phyloP scores from a whole-genome alignment of 2,797 vertebrate species.

The Peromyscus eremicus region DNA sequence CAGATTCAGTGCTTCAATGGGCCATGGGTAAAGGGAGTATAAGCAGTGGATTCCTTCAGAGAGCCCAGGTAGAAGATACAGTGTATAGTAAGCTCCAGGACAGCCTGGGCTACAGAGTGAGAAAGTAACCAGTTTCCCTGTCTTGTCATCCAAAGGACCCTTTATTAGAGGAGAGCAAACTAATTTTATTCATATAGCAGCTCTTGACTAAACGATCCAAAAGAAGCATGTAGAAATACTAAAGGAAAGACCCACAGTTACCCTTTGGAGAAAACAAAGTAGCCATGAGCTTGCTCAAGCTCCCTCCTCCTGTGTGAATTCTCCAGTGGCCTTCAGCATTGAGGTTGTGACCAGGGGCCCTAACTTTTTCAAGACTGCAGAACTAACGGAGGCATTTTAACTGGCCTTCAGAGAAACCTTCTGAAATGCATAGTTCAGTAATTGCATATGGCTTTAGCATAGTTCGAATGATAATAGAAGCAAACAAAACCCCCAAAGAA shows the following conservation, averaged over 20 bases:
- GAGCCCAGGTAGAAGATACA: neutral
- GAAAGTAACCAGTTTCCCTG: neutral
- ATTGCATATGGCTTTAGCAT: neutral
- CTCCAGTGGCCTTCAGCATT: neutral
- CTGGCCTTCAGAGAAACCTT: slow-evolving; percentile 15
- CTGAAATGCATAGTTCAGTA: slow-evolving; percentile 37
- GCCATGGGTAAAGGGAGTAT: neutral
- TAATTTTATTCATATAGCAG: neutral
- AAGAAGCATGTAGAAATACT: neutral
- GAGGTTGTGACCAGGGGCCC: neutral
- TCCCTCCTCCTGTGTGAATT: neutral
- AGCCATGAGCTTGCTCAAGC: neutral
- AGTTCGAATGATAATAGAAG: slow-evolving; percentile 28
- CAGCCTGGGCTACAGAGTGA: neutral
- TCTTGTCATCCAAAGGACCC: neutral
- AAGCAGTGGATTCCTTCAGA: neutral
- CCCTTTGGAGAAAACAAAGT: neutral
- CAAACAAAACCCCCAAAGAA: neutral
- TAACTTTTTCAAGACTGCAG: neutral
- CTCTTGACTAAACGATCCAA: neutral
- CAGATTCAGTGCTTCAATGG: neutral
- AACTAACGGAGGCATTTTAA: slow-evolving; percentile 25
- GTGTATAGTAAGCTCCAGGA: neutral
- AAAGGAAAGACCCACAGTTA: neutral
- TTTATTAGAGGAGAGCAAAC: neutral